phyloP scores from a whole-genome alignment of 2,113 vertebrate species.

The Siphamia tubifer region DNA sequence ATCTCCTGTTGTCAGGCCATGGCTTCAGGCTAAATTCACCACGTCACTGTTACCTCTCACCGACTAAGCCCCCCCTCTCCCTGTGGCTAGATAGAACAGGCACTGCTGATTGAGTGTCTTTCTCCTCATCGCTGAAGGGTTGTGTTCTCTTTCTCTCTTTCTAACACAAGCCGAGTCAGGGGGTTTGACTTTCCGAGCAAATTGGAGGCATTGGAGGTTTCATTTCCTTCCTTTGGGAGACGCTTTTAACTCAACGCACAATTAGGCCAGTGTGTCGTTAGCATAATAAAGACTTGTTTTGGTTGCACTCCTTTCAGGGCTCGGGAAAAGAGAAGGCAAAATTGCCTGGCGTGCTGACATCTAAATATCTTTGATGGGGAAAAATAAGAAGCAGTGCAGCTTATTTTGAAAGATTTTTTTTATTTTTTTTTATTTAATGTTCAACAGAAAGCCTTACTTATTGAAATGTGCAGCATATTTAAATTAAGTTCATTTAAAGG shows the following conservation, averaged over 20 bases:
- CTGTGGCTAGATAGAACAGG: constrained; percentile 21
- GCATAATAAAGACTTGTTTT: constrained; percentile 35
- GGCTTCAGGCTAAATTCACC: neutral
- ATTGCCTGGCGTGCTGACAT: neutral
- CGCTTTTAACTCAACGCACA: constrained; percentile 31
- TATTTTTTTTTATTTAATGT: constrained; percentile 14
- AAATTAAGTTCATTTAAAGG: constrained; percentile 3
- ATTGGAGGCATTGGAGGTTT: constrained; percentile 23
- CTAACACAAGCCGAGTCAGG: constrained; percentile 10
- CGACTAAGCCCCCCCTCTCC: constrained; percentile 9
- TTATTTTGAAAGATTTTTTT: constrained; percentile 23
- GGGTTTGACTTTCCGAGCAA: constrained; percentile 19
- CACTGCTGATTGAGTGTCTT: constrained; percentile 31
- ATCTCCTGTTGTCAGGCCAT: neutral
- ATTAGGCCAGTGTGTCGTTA: constrained; percentile 38
- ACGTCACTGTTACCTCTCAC: neutral
- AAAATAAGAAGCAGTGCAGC: neutral
- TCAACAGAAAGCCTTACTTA: constrained; percentile 40
- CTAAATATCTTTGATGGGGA: neutral
- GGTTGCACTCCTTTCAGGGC: constrained; percentile 14
- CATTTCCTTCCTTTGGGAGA: constrained; percentile 38
- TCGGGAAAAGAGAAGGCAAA: neutral
- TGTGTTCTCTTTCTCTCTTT: constrained; percentile 2
- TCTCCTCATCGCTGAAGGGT: constrained; percentile 1
- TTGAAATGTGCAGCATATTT: neutral